phyloP scores from a whole-genome alignment of 2,888 invertebrate species.

The Nemotelus pantherinus region DNA sequence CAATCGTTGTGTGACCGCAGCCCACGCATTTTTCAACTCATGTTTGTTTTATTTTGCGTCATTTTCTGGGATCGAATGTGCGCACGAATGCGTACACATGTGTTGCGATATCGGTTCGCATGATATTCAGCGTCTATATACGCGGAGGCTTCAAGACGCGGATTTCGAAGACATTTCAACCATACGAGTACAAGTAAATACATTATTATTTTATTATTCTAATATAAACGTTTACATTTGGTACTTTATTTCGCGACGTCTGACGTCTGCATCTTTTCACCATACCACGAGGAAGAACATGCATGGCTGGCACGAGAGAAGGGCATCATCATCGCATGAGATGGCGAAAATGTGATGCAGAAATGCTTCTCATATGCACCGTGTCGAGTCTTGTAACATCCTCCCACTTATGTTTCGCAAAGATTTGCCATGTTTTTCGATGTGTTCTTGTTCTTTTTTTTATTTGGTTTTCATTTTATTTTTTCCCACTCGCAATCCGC shows the following conservation, averaged over 20 bases:
- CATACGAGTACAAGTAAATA: neutral
- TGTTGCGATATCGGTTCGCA: too few species aligned
- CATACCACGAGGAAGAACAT: too few species aligned
- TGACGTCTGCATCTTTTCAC: neutral
- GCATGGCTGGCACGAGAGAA: too few species aligned
- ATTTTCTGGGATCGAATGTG: conserved; percentile 9
- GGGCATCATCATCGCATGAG: too few species aligned
- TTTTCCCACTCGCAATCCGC: neutral
- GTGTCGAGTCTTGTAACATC: conserved; percentile 43
- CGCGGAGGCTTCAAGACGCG: conserved; percentile 35
- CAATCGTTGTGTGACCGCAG: conserved; percentile 41
- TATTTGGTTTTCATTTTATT: conserved; percentile 13
- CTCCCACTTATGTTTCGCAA: conserved; percentile 47
- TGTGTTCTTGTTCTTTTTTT: neutral
- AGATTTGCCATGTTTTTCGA: conserved; percentile 21
- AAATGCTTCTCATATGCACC: conserved; percentile 28
- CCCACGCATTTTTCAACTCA: conserved; percentile 50
- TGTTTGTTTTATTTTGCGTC: too few species aligned
- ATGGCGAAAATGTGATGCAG: conserved; percentile 5
- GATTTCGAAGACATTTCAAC: conserved; percentile 15
- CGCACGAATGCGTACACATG: conserved; percentile 3
- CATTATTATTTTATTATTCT: conserved; percentile 48
- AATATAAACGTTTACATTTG: conserved; percentile 51
- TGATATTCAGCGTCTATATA: too few species aligned
- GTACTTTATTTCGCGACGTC: conserved; percentile 47